Percentiles rank a stretch among this genome's conserved stretches.
Conservation (phyloP, 92 coral and sea anemone species). For the Epizoanthus fatuus region DNA sequence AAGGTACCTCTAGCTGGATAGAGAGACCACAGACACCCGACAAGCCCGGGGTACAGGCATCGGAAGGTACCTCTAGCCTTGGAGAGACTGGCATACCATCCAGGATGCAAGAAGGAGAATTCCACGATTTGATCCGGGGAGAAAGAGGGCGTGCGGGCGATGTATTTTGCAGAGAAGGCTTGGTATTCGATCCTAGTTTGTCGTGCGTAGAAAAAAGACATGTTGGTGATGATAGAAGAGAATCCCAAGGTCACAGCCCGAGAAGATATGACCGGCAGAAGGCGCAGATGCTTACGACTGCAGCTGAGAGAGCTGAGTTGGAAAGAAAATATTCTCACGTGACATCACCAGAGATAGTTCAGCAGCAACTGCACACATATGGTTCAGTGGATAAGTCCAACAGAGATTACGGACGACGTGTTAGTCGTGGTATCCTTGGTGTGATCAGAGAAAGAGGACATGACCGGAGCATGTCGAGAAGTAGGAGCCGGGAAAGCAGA, state of each 20-base stretch:
- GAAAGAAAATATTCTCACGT: neutral
- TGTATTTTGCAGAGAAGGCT: neutral
- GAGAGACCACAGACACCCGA: conserved; percentile 14
- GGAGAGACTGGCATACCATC: neutral
- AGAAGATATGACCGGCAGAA: neutral
- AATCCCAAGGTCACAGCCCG: neutral
- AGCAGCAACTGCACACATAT: neutral
- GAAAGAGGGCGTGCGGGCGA: neutral
- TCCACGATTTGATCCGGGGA: neutral
- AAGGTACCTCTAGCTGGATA: too few relatives aligned
- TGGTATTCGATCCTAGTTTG: neutral
- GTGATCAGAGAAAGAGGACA: neutral
- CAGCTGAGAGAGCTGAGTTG: neutral
- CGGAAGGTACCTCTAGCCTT: neutral
- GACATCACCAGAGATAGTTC: neutral
- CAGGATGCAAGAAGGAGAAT: neutral
- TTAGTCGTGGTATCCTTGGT: neutral
- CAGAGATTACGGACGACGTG: neutral
- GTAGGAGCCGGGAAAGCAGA: neutral
- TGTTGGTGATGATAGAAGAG: neutral
- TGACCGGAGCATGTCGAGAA: neutral
- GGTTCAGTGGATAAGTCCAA: neutral
- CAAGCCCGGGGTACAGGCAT: neutral
- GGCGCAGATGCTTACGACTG: neutral
- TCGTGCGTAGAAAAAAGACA: too few relatives aligned